A percentile compares a stretch with the other conserved stretches of the same genome.
These are phyloP conservation scores for Bombus consobrinus DNA, from an alignment of 1,140 invertebrate species.

Conservation along the genomic window DNA sequence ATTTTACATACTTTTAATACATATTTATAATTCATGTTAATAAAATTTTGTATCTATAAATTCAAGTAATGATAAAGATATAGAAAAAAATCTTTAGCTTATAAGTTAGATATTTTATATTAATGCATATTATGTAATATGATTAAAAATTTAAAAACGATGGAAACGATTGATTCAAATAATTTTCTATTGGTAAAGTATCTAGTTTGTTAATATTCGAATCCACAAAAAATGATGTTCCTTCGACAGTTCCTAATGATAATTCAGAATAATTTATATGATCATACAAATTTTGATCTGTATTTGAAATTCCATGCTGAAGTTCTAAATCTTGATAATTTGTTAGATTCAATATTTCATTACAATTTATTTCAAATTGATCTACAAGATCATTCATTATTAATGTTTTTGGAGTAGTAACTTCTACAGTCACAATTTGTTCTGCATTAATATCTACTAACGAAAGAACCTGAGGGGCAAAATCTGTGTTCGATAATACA, in stretches of 20 bases:
- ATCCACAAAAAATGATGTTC: constrained; percentile 65
- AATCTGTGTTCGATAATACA: constrained; percentile 40
- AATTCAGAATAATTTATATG: constrained; percentile 72
- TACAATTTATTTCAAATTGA: constrained; percentile 73
- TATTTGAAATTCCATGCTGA: constrained; percentile 65
- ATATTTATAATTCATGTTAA: neutral
- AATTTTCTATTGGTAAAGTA: constrained; percentile 67
- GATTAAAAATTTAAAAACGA: constrained; percentile 72
- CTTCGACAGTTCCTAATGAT: constrained; percentile 68
- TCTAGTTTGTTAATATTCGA: constrained; percentile 68
- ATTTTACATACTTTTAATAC: neutral
- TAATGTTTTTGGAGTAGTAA: constrained; percentile 68
- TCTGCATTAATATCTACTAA: constrained; percentile 72
- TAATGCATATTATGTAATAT: neutral
- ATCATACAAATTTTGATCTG: constrained; percentile 70
- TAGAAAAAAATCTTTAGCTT: neutral
- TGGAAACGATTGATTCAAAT: constrained; percentile 69
- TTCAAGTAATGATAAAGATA: neutral
- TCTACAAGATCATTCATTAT: constrained; percentile 67
- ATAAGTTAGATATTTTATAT: neutral
- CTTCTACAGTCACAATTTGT: constrained; percentile 73
- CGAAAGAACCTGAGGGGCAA: constrained; percentile 69
- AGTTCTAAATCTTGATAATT: constrained; percentile 71
- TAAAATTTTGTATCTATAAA: neutral
- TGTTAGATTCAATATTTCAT: constrained; percentile 71